Evolutionary conservation across 1,140 invertebrate species (phyloP), one percentile per base, ranked within the genome.

Genomic region (Drosophila saltans): DNA sequence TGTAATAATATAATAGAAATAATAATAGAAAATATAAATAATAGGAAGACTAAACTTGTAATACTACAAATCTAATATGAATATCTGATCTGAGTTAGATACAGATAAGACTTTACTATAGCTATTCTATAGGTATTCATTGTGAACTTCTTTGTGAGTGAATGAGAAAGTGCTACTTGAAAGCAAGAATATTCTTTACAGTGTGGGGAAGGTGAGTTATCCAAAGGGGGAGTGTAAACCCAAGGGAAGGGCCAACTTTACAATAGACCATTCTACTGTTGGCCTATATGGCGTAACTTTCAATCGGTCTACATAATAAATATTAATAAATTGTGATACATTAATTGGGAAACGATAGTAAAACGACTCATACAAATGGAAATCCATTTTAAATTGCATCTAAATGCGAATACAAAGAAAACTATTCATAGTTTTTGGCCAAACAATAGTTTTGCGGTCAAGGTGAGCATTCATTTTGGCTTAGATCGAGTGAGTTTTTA

Each of bases 401-500:
- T 52, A 52, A 26, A 62, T 2, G 24, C 60, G 36, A 41, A 45
- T 30, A 28, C 62, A 48, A 45, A 55, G 9, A 52, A 43, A 48
- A 30, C 30, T 36, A 43, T 45, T 33, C 41, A 63, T 36, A 21
- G 21, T 26, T 8, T 62, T n/a, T 43, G 40, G 7, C 26, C 24
- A 16, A 26, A 28, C 16, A 55, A 48, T 52, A 24, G 8, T 5
- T 52, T 33, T 64, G 45, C 52, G 62, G 62, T 43, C 62, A 64
- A 64, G 62, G 62, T 64, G 43, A 64, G 33, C 30, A 33, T 21
- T 64, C 33, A 39, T 55, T 48, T 43, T 64, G 10, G 60, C 60
- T 28, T 59, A 39, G 36, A 30, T 24, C 33, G 39, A 52, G 45
- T 52, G 8, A 24, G 45, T 52, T 52, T 21, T 26, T 10, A 52